Conservation (phyloP, 2,797 vertebrate genomes). For the Columba guinea region DNA sequence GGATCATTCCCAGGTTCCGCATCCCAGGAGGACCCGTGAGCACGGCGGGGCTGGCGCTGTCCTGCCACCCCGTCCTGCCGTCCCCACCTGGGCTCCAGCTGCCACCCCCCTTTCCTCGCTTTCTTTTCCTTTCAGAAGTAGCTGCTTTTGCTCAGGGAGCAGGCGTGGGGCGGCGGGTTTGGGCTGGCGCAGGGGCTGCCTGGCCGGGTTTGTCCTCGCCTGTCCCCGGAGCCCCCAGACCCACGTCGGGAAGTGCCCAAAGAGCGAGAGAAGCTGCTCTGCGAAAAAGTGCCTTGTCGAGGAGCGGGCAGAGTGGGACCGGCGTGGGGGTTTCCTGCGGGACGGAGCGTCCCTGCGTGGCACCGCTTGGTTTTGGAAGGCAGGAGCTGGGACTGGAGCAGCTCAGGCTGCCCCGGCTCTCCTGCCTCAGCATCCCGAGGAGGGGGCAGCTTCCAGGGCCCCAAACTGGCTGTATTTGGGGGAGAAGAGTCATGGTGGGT, state of each 20-base stretch:
- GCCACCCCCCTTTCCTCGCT: neutral
- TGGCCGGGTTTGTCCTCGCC: neutral
- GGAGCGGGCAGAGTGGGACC: neutral
- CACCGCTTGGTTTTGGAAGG: rapidly evolving
- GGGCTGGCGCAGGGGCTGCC: neutral
- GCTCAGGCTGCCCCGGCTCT: neutral
- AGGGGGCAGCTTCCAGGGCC: neutral
- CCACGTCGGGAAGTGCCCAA: constrained; percentile 24
- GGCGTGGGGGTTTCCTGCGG: neutral
- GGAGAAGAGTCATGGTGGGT: neutral
- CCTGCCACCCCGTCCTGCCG: neutral
- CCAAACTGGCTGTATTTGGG: rapidly evolving
- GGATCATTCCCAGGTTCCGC: neutral
- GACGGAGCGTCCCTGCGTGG: neutral
- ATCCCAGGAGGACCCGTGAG: rapidly evolving
- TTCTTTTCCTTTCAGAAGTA: constrained; percentile 56
- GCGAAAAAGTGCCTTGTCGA: constrained; percentile 63
- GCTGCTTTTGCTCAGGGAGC: constrained; percentile 66
- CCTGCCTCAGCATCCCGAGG: neutral
- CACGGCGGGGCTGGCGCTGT: neutral
- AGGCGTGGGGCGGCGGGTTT: neutral
- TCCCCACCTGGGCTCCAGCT: neutral
- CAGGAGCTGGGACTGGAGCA: neutral
- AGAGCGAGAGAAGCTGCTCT: constrained; percentile 65
- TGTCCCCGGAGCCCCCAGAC: neutral